Evolutionary conservation across 1,140 invertebrate genomes (phyloP).

Genomic region (Oncopodura yosiiana): DNA sequence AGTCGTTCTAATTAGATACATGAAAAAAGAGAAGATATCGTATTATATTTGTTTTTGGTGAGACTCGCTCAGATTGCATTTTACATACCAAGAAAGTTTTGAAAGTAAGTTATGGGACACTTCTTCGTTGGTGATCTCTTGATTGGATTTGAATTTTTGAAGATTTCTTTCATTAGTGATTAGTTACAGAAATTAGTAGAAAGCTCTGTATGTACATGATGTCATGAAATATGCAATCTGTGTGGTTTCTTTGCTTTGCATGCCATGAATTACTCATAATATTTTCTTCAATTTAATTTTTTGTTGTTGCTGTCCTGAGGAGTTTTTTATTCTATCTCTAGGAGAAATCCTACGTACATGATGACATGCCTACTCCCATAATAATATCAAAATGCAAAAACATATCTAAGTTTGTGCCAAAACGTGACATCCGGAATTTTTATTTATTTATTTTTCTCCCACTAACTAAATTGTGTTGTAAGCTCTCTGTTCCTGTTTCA

Average conservation of each 20-base stretch:
- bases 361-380: background rate
- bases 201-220: too few relatives aligned
- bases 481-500: too few relatives aligned
- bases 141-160: background rate
- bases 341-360: background rate
- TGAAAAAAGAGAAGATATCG: too few relatives aligned
- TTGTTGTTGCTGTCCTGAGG: background rate
- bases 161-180: background rate
- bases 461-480: background rate
- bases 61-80: background rate
- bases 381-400: too few relatives aligned
- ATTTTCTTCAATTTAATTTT: background rate
- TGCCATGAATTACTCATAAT: background rate
- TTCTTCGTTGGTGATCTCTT: background rate
- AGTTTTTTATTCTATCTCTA: background rate
- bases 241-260: background rate
- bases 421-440: conserved; percentile 6
- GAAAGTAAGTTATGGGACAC: background rate
- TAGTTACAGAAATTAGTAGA: background rate
- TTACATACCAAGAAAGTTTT: background rate
- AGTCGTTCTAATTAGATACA: conserved; percentile 3
- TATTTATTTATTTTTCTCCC: background rate
- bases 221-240: conserved; percentile 2
- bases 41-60: too few relatives aligned
- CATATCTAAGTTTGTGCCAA: background rate